Base-by-base conservation (phyloP, 2,888 invertebrate species). In the Cyclophora albipunctata region DNA sequence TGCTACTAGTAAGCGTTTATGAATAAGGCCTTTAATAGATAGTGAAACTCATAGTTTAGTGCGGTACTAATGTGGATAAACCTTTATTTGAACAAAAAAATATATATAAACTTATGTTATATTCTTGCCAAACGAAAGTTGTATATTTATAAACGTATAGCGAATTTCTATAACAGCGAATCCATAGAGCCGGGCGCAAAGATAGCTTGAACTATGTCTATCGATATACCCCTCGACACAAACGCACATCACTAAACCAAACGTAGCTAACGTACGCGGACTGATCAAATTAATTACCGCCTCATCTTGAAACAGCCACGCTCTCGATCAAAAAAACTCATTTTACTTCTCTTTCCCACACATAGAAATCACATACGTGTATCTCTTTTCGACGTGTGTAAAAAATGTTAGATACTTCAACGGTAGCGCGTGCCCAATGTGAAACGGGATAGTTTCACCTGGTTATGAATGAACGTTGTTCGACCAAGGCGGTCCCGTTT, bases 231-330 rank as follows among this genome's bases (percentile, higher is more conserved):
- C 1, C 71, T 67, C 67, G 71, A 69, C 63, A 51, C 7, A 41
- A 7, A 35, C 5, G 4, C 52, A 51, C 80, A 64, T 65, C 77
- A 72, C 78, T 78, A 73, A 64, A 55, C 60, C 55, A 66, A 66
- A 69, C 72, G 71, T 71, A 75, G 66, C 67, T 69, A 75, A 75
- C 75, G 75, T 80, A 82, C 69, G 69, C 70, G 69, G 69, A 69
- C 80, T 84, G 84, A 85, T 86, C 84, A 84, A 86, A 84, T 87
- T 85, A 86, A 86, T 87, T 86, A 86, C 81, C 71, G 75, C 75
- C 81, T 82, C 82, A 84, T 82, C 82, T 84, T 76, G 69, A 70
- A 67, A 66, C 68, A 64, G 68, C 74, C 70, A 73, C 71, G 73
- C 72, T 77, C 74, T 69, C 69, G 61, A 73, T 72, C 69, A 77